Evolutionary conservation across 2,888 invertebrate genomes (phyloP).

Genomic region (Melolontha melolontha): DNA sequence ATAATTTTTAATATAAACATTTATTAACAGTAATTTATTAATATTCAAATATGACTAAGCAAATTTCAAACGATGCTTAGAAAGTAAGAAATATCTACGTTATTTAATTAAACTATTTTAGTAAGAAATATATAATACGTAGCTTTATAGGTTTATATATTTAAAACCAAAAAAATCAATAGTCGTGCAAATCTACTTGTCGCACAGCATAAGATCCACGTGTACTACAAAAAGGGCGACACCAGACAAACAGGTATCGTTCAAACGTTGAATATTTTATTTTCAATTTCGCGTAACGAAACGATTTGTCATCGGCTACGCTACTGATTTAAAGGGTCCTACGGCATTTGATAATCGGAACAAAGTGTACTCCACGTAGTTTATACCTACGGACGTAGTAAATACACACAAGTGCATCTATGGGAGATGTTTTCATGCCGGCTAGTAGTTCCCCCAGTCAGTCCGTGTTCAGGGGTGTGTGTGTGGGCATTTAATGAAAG

Average conservation of each 20-base stretch:
- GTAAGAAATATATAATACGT: too few species aligned
- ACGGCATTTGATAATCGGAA: slow-evolving; percentile 43
- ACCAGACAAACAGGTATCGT: slow-evolving; percentile 23
- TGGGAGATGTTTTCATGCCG: slow-evolving; percentile 55
- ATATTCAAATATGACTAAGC: too few species aligned
- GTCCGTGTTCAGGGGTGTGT: slow-evolving; percentile 48
- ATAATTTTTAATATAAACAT: too few species aligned
- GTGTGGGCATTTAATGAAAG: slow-evolving; percentile 63
- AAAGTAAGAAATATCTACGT: too few species aligned
- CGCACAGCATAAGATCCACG: slow-evolving; percentile 8
- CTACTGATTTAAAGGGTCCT: slow-evolving; percentile 42
- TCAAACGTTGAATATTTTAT: slow-evolving; percentile 28
- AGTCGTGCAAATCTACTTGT: slow-evolving; percentile 24
- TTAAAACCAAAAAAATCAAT: slow-evolving; percentile 21
- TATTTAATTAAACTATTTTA: too few species aligned
- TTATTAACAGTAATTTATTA: too few species aligned
- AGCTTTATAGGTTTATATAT: neutral
- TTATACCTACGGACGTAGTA: slow-evolving; percentile 36
- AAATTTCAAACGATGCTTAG: too few species aligned
- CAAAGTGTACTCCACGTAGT: slow-evolving; percentile 38
- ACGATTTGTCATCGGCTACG: slow-evolving; percentile 41
- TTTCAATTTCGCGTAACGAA: slow-evolving; percentile 38
- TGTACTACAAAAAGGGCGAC: slow-evolving; percentile 1
- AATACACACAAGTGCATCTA: slow-evolving; percentile 44
- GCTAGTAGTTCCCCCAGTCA: slow-evolving; percentile 58